Evolutionary conservation across 1,140 invertebrate species (phyloP), one percentile per base, ranked within the genome.

Genomic region (Platyscapa corneri): DNA sequence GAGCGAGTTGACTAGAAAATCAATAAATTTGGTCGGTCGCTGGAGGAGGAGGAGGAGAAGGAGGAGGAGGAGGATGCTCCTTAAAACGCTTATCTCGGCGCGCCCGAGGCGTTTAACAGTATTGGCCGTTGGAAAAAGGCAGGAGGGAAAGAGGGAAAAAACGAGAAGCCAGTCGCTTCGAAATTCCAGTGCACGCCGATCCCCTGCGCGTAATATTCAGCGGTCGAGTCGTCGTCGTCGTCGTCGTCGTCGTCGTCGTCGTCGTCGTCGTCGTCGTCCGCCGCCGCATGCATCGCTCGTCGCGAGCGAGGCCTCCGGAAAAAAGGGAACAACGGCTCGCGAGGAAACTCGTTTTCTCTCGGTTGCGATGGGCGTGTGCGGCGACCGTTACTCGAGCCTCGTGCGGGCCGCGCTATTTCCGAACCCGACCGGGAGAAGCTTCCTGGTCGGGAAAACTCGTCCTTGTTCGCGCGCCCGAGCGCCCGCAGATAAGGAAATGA

Each of bases 321-420:
- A 75, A 74, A 39, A 75, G 72, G 27, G 34, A 46, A 23, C 72
- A 75, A 46, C 37, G 39, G 42, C 39, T 49, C 49, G 18, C 14
- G 39, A 27, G 30, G 18, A 76, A 83, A 83, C 81, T 82, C 70
- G 81, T 82, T 82, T 82, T 20, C 81, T 49, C 49, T 60, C 78
- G 74, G 53, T 23, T 16, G 32, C 56, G 60, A 37, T 70, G 65
- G 79, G 79, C 79, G 65, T 70, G 79, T 49, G 81, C n/a, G 32
- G 30, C 34, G 37, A 83, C 82, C 82, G 82, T 83, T 83, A 81
- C 27, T 70, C 39, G 76, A 34, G 32, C 32, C 1, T 6, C 18
- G 56, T 39, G 56, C 70, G 23, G 23, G 56, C 42, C 49, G 56
- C 56, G 82, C 53, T 46, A 65, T 83, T 75, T 75, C 72, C 49